Evolutionary conservation across 2,113 vertebrate species (phyloP).

Genomic region (Oriolus oriolus): DNA sequence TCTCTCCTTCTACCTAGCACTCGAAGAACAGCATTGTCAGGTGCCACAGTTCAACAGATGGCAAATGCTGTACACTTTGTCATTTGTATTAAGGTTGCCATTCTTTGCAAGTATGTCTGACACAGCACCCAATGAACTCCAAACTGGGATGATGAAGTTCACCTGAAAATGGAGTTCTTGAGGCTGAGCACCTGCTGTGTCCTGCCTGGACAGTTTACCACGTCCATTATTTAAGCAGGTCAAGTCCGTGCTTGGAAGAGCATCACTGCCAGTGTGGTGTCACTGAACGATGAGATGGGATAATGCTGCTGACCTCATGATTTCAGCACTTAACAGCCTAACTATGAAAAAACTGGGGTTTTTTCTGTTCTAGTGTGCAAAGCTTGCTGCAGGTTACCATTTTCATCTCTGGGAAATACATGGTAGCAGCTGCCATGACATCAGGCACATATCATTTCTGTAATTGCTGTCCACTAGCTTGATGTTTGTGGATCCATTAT

Average conservation of each 20-base stretch:
- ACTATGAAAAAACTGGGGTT: accelerated
- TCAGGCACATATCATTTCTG: neutral
- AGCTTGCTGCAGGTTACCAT: neutral
- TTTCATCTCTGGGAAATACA: neutral
- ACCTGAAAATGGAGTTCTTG: neutral
- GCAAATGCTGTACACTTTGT: neutral
- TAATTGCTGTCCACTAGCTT: neutral
- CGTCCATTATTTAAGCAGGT: accelerated
- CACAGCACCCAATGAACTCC: neutral
- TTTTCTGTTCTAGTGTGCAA: neutral
- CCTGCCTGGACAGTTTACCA: neutral
- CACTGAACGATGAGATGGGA: neutral
- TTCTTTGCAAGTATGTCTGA: neutral
- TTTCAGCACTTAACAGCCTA: accelerated
- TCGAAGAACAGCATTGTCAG: neutral
- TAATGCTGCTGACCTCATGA: neutral
- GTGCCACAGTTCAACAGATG: neutral
- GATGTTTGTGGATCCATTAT: neutral
- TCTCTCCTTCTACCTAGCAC: neutral
- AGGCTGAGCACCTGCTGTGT: neutral
- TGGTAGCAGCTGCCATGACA: neutral
- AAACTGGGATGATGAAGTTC: neutral
- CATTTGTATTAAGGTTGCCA: neutral
- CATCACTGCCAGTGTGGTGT: neutral
- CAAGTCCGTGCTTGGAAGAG: neutral